Base-by-base conservation (phyloP, 2,797 vertebrate species). In the Pantherophis alleghaniensis region DNA sequence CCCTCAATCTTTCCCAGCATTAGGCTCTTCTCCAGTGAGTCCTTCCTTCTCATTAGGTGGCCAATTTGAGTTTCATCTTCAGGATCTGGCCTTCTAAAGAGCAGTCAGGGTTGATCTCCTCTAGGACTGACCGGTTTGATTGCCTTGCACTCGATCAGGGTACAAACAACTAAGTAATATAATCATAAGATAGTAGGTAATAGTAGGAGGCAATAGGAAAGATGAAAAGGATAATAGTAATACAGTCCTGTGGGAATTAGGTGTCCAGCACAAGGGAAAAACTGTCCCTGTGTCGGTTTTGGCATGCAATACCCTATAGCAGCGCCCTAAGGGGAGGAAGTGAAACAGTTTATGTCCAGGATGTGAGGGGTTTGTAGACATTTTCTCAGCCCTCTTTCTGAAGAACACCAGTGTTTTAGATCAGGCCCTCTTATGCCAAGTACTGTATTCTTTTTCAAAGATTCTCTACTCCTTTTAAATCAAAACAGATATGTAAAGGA, bases 401-500 rank as follows among this genome's bases (percentile, higher is more conserved):
- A 32, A 69, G 69, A 0, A 51, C 1, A 20, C 26, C 32, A 0
- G 0, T 9, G 22, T n/a, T 56, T 59, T 28, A 3, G 18, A 13
- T 51, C 0, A 4, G 93, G 55, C 47, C 51, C 59, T 83, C 94
- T 66, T 22, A 47, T 47, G 55, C 87, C 93, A 74, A 59, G 88
- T 69, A 69, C 51, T 28, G 28, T 20, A 47, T 5, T 32, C 37
- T 61, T 20, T 20, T 0, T 12, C 57, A 90, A 18, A 42, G 79
- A 86, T 66, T 20, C 86, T n/a, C 53, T 0, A 26, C 5, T 63
- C 20, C 28, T 9, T 0, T n/a, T 0, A 2, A 28, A 32, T 24
- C 0, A 2, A 51, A 42, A 37, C 4, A 0, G 0, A 5, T 14
- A n/a, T 0, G 7, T 18, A 2, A 1, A 20, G 55, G 37, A 88